Evolutionary conservation across 2,888 invertebrate genomes (phyloP).

Genomic region (Caenorhabditis uteleia): DNA sequence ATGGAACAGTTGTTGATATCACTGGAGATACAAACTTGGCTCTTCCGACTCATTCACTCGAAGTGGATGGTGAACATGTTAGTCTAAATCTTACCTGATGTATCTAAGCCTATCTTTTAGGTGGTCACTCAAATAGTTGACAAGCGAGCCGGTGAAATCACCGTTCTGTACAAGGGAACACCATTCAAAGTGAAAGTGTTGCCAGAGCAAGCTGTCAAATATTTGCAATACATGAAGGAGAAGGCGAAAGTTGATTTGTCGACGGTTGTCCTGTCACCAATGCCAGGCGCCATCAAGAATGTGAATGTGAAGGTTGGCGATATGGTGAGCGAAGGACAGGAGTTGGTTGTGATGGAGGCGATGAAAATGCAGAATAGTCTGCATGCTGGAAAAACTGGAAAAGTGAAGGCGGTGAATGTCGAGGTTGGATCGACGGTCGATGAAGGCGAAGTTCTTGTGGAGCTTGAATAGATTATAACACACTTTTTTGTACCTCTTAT

Average conservation of each 20-base stretch:
- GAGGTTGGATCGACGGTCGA: constrained; percentile 75
- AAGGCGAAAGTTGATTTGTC: constrained; percentile 73
- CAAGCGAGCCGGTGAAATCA: constrained; percentile 70
- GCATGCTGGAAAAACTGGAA: constrained; percentile 74
- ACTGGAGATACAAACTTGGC: constrained; percentile 72
- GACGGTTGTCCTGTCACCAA: constrained; percentile 76
- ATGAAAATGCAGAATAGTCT: constrained; percentile 81
- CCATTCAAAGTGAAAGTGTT: constrained; percentile 73
- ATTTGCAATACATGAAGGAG: constrained; percentile 74
- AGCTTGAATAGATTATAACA: constrained; percentile 74
- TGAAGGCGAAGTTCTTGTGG: constrained; percentile 76
- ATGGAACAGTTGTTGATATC: constrained; percentile 69
- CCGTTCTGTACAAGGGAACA: constrained; percentile 72
- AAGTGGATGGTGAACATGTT: constrained; percentile 70
- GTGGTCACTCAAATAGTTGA: constrained; percentile 70
- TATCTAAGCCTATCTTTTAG: neutral
- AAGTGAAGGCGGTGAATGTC: constrained; percentile 74
- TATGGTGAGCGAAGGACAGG: constrained; percentile 74
- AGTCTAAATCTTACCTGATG: neutral
- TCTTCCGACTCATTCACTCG: constrained; percentile 71
- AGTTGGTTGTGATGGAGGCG: constrained; percentile 77
- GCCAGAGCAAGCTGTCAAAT: constrained; percentile 72
- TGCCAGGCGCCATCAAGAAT: constrained; percentile 77
- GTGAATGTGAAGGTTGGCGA: constrained; percentile 68
- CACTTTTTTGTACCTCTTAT: no score